Conservation (phyloP, 2,113 vertebrate species). For the Oreotrochilus melanogaster region DNA sequence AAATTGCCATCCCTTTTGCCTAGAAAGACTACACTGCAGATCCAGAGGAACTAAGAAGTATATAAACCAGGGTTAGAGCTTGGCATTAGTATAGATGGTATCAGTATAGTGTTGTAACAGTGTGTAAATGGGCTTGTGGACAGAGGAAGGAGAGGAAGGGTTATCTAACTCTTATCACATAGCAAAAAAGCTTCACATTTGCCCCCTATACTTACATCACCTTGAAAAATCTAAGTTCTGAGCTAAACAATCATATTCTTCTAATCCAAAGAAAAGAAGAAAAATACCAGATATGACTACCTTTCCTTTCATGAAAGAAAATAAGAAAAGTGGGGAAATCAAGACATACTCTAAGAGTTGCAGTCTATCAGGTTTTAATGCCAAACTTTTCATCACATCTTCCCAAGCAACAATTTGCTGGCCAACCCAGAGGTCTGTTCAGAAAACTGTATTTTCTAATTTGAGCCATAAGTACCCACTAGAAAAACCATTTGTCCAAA, state of each 20-base stretch:
- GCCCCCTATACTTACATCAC: not conserved
- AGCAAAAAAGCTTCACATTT: not conserved
- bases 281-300: not conserved
- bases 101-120: not conserved
- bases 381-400: not conserved
- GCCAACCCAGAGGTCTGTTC: not conserved
- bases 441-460: conserved; percentile 10
- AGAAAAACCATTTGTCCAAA: conserved; percentile 19
- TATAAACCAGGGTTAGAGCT: not conserved
- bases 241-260: not conserved
- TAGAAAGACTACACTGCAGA: not conserved
- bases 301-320: not conserved
- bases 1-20: not conserved
- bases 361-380: not conserved
- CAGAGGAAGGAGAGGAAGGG: not conserved
- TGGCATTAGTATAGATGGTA: not conserved
- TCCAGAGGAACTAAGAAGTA: not conserved
- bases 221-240: not conserved
- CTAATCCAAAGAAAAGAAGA: not conserved
- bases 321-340: not conserved
- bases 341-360: not conserved
- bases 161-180: not conserved
- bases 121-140: not conserved
- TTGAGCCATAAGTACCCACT: not conserved
- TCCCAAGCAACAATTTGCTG: not conserved